A percentile compares a stretch with the other conserved stretches of the same genome.
These are phyloP conservation scores for Himalopsyche japonica DNA, from an alignment of 2,888 invertebrate genomes.

Conservation along the genomic window DNA sequence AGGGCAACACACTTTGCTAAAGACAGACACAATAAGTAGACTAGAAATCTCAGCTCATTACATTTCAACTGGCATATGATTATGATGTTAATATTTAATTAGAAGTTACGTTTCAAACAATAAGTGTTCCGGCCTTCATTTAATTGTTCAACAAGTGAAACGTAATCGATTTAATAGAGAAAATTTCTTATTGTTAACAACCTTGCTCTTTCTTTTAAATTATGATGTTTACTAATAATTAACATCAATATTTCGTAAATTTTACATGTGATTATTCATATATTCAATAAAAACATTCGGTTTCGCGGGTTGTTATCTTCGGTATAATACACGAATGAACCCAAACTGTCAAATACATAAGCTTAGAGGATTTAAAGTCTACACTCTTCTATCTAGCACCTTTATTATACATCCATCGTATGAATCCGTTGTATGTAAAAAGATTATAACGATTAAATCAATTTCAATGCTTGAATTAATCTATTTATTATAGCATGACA, in stretches of 20 bases:
- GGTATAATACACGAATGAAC: not conserved
- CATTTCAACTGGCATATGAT: not conserved
- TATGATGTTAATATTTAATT: slow-evolving; percentile 17
- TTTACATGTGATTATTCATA: no score
- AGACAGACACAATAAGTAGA: slow-evolving; percentile 27
- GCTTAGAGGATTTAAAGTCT: not conserved
- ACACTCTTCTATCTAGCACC: not conserved
- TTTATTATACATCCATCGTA: no score
- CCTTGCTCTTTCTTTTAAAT: no score
- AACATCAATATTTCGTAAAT: no score
- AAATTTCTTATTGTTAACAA: not conserved
- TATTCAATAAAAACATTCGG: no score
- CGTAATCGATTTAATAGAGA: not conserved
- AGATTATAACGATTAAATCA: no score
- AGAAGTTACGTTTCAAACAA: not conserved
- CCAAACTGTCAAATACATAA: not conserved
- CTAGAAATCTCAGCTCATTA: slow-evolving; percentile 30
- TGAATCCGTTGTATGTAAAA: no score
- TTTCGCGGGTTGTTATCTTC: no score
- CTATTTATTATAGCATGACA: no score
- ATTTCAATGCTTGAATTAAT: no score
- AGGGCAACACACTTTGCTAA: slow-evolving; percentile 22
- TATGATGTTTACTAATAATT: no score
- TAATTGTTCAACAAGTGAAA: not conserved
- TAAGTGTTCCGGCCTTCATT: slow-evolving; percentile 11